Conservation (phyloP, 1,140 invertebrate genomes). For the Chironomus striatipennis region DNA sequence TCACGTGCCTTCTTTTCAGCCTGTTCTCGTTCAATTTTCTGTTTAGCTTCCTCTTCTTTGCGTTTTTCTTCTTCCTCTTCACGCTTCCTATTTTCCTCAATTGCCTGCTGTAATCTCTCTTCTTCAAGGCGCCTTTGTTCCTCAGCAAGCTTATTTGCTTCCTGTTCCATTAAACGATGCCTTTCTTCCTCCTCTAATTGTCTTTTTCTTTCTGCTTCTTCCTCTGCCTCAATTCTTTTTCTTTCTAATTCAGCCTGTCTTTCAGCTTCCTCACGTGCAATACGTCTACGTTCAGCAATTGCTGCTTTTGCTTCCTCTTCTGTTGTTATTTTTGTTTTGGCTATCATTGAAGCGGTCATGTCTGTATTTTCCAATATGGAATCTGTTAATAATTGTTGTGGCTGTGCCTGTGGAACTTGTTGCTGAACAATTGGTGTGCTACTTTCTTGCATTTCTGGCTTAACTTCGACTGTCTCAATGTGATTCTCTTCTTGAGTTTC, state of each 20-base stretch:
- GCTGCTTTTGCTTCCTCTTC: constrained; percentile 86
- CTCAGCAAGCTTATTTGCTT: constrained; percentile 57
- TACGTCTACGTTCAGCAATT: constrained; percentile 69
- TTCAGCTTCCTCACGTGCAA: constrained; percentile 79
- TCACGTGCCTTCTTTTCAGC: constrained; percentile 64
- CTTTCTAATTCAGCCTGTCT: constrained; percentile 73
- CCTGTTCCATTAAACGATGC: constrained; percentile 65
- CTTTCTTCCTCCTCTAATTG: constrained; percentile 79
- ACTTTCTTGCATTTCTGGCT: background rate
- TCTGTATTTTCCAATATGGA: constrained; percentile 28
- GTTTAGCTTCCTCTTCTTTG: constrained; percentile 56
- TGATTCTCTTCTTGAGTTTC: background rate
- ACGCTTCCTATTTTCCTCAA: constrained; percentile 49
- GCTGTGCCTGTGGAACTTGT: constrained; percentile 2
- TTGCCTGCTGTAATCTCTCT: constrained; percentile 61
- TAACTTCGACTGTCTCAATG: background rate
- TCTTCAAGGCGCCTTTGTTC: constrained; percentile 64
- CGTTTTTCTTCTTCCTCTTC: constrained; percentile 55
- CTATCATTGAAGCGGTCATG: constrained; percentile 54
- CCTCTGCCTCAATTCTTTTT: constrained; percentile 60
- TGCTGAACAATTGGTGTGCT: background rate
- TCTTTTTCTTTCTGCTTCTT: constrained; percentile 64
- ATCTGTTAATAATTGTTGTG: background rate
- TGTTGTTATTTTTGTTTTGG: constrained; percentile 61
- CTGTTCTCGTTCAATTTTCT: constrained; percentile 66